Base-by-base conservation (phyloP, 1,140 invertebrate genomes). In the Procambarus virginalis region DNA sequence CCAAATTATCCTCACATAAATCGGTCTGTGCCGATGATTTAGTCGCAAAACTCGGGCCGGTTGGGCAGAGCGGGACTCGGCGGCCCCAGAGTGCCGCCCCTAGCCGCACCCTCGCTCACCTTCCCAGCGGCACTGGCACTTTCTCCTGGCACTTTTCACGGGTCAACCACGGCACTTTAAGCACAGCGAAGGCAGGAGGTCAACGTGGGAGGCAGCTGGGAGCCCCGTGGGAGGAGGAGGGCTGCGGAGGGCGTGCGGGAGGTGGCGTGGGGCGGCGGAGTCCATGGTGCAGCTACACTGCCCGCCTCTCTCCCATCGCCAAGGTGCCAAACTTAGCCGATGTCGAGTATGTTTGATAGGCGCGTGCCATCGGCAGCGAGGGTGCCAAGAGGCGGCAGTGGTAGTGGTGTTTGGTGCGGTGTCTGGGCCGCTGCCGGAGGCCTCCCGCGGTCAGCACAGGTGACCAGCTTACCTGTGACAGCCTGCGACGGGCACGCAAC, bases 261-360 rank as follows among this genome's bases (percentile, higher is more conserved):
- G 34, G 82, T 22, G 82, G 60, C 34, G 46, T 34, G 45, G 85
- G 60, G 48, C 64, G 60, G 86, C 77, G 77, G 78, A 49, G 85
- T 78, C 49, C 77, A 88, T 81, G 86, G n/a, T 88, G 64, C n/a
- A 46, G 84, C 10, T 79, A 68, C 85, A 88, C 86, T 88, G 86
- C 58, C 60, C 73, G 73, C 70, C 81, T 68, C 84, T 64, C 82
- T 48, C 64, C 58, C 89, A 85, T 86, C 89, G 77, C 83, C 83
- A 80, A 80, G 76, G 89, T 90, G 89, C 89, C 89, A 90, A 90
- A 90, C 89, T 75, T 90, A 90, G 89, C 89, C 77, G 83, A 80
- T 90, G 89, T 79, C 77, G 89, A 46, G 89, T 90, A 81, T 90
- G 81, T 84, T 84, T 90, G 88, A 84, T 90, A 90, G 88, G 55